A percentile compares a stretch with the other conserved stretches of the same genome.
Evolutionary conservation across 1,140 invertebrate genomes (phyloP).

Genomic region (Drosophila gunungcola): DNA sequence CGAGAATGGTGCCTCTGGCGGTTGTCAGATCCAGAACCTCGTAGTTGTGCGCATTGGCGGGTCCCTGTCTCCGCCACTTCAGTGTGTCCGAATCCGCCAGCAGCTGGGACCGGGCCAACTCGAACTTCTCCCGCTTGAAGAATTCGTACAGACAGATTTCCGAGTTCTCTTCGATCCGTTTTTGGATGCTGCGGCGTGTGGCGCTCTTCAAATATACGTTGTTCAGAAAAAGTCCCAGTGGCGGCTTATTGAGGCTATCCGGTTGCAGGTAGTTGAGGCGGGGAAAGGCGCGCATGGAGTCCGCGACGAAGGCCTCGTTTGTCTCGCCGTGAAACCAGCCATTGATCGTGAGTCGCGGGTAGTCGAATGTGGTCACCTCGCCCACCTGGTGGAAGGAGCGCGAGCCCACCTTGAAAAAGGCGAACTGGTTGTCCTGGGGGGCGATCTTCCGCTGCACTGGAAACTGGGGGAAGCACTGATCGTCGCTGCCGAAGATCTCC

Average conservation of each 20-base stretch:
- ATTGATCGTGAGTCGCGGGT: constrained; percentile 89
- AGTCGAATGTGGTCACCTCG: constrained; percentile 88
- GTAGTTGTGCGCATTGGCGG: constrained; percentile 88
- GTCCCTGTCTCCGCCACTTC: constrained; percentile 87
- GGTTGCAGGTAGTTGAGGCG: constrained; percentile 74
- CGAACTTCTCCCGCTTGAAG: constrained; percentile 85
- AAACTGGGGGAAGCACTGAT: constrained; percentile 86
- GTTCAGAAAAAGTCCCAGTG: constrained; percentile 85
- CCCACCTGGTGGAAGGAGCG: constrained; percentile 86
- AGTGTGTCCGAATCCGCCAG: constrained; percentile 68
- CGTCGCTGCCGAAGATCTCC: constrained; percentile 88
- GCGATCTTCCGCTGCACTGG: constrained; percentile 86
- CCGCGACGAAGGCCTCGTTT: constrained; percentile 70
- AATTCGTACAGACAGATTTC: constrained; percentile 87
- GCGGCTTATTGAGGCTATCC: constrained; percentile 45
- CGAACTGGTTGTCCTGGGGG: constrained; percentile 89
- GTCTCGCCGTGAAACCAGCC: constrained; percentile 90
- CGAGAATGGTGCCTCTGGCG: constrained; percentile 83
- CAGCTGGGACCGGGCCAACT: constrained; percentile 85
- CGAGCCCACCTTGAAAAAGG: constrained; percentile 89
- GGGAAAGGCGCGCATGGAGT: constrained; percentile 66
- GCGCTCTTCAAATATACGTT: constrained; percentile 85
- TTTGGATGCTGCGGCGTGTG: constrained; percentile 85
- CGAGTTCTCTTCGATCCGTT: constrained; percentile 87
- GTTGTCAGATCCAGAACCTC: constrained; percentile 85